Conservation (phyloP, 2,797 vertebrate genomes). For the Etheostoma perlongum region DNA sequence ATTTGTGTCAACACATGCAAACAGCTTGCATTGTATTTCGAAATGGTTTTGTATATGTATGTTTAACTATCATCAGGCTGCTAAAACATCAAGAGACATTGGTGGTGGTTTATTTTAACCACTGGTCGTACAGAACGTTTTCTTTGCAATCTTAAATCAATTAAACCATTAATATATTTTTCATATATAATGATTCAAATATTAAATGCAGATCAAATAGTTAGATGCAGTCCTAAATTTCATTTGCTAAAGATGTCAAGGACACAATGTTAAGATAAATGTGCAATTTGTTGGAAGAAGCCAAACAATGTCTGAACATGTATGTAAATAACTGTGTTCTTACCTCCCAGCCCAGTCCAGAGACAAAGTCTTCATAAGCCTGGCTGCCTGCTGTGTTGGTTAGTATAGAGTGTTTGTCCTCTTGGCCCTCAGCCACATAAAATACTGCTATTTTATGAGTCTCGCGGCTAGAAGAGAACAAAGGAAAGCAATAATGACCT, state of each 20-base stretch:
- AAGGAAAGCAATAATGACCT: slow-evolving; percentile 18
- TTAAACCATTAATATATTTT: background rate
- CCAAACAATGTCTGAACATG: background rate
- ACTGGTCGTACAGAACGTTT: background rate
- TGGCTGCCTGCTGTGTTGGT: slow-evolving; percentile 97
- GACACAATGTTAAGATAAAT: background rate
- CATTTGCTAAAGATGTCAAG: background rate
- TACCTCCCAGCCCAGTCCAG: slow-evolving; percentile 99
- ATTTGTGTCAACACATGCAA: background rate
- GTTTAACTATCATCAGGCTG: background rate
- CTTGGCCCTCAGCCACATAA: slow-evolving; percentile 98
- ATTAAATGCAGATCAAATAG: background rate
- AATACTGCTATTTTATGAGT: slow-evolving; percentile 99
- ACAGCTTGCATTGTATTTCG: background rate
- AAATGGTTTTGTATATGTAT: background rate
- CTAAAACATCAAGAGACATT: background rate
- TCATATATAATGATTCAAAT: background rate
- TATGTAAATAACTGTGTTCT: slow-evolving; percentile 6
- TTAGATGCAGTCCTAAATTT: background rate
- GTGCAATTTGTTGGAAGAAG: background rate
- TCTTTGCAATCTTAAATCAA: background rate
- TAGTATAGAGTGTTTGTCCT: slow-evolving; percentile 99
- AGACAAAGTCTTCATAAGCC: slow-evolving; percentile 98
- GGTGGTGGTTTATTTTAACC: background rate
- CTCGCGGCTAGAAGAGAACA: slow-evolving; percentile 87